Evolutionary conservation across 2,113 vertebrate species (phyloP), one percentile per base, ranked within the genome.

Genomic region (Oophaga pumilio): DNA sequence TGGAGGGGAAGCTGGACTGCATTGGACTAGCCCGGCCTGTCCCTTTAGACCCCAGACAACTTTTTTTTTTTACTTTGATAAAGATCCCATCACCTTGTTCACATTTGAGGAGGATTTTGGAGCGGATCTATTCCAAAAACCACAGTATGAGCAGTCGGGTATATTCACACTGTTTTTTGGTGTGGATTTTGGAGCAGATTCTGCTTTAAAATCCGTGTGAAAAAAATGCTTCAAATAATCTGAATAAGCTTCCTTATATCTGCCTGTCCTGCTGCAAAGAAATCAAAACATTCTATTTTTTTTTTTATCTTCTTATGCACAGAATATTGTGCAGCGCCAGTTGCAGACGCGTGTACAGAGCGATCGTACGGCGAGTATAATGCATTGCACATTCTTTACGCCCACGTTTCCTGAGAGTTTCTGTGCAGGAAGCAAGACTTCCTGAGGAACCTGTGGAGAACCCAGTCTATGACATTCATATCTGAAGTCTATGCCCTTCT

Each of bases 351-450:
- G 2, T 24, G 2, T 24, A 43, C 33, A 4, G 33, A 43, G 33
- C 33, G 22, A 18, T 66, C 28, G 4, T 33, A 64, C 28, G 14
- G 59, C 60, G 13, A 66, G 18, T 66, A 66, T 52, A 17, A 68
- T 68, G 43, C n/a, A 82, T n/a, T 49, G 68, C 60, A 52, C n/a
- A 50, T 84, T 84, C 73, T 79, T 62, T 24, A 78, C 87, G 28
- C 87, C 87, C 60, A 85, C 82, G 76, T 43, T 84, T 83, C 74
- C 87, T 88, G 82, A 59, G 82, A 59, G 73, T 76, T 73, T 49
- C 15, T 78, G 20, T 69, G 59, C 73, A 71, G 87, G 82, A 85
- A 83, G 24, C 62, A 78, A 66, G n/a, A 78, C 59, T 79, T 85
- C 87, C 81, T 81, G 53, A 57, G 74, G 82, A 86, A 86, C 73